Percentiles rank a stretch among this genome's conserved stretches.
Conservation (phyloP, 1,140 invertebrate species). For the Drosophila dunni region DNA sequence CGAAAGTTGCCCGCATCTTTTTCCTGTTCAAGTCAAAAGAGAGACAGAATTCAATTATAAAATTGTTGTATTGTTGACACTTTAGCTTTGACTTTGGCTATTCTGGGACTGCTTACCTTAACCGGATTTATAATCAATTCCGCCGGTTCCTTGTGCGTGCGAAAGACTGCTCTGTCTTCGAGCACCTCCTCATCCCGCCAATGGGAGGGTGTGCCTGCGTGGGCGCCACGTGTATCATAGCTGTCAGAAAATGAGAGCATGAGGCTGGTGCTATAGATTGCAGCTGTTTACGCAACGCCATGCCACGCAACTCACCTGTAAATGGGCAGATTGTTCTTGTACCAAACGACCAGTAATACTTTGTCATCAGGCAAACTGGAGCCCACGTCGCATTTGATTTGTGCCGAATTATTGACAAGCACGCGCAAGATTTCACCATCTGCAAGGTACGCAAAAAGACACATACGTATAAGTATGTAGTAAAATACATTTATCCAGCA, state of each 20-base stretch:
- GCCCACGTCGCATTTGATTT: conserved; percentile 87
- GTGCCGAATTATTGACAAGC: conserved; percentile 86
- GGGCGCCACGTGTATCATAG: conserved; percentile 85
- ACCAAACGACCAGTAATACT: conserved; percentile 87
- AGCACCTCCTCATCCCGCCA: conserved; percentile 86
- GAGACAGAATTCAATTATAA: conserved; percentile 84
- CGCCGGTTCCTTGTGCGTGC: conserved; percentile 86
- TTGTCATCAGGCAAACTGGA: conserved; percentile 86
- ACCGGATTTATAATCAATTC: conserved; percentile 84
- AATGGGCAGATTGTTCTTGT: conserved; percentile 87
- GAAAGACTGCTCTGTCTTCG: conserved; percentile 86
- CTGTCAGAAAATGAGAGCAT: conserved; percentile 61
- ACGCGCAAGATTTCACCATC: conserved; percentile 84
- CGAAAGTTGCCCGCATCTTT: conserved; percentile 90
- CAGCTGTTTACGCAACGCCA: conserved; percentile 3
- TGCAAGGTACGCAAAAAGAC: conserved; percentile 43
- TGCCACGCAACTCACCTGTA: conserved; percentile 85
- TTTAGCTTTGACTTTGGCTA: conserved; percentile 21
- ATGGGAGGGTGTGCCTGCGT: conserved; percentile 85
- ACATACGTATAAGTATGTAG: not conserved
- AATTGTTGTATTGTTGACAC: conserved; percentile 59
- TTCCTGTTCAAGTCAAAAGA: conserved; percentile 85
- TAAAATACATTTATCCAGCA: not conserved
- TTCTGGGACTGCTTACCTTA: conserved; percentile 59
- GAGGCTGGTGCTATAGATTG: conserved; percentile 19